Evolutionary conservation across 2,113 vertebrate genomes (phyloP).

Genomic region (Macrotus californicus): DNA sequence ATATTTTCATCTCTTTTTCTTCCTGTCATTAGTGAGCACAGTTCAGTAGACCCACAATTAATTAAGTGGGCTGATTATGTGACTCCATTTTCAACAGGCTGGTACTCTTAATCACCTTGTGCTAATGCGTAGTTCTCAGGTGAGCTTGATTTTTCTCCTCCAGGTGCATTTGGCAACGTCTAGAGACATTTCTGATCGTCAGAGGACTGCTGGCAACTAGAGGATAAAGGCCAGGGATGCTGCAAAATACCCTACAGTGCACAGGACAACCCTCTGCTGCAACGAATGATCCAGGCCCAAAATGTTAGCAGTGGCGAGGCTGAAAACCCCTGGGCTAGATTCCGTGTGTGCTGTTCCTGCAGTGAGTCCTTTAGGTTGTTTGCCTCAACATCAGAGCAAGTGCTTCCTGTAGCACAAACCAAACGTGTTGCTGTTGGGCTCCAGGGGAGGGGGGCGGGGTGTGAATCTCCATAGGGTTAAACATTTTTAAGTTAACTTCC

Average conservation of each 20-base stretch:
- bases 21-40: neutral
- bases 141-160: neutral
- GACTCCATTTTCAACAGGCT: neutral
- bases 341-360: neutral
- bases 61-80: neutral
- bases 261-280: neutral
- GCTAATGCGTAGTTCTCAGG: neutral
- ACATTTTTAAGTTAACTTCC: neutral
- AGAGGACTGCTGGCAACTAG: neutral
- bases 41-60: neutral
- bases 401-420: neutral
- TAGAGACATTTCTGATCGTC: conserved; percentile 5
- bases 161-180: neutral
- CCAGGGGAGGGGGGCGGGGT: neutral
- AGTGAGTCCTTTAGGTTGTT: neutral
- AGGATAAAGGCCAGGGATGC: neutral
- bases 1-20: neutral
- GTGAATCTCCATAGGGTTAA: neutral
- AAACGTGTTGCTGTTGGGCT: neutral
- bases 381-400: neutral
- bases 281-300: neutral
- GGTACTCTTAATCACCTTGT: neutral
- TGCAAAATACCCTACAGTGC: neutral
- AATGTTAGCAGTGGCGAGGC: neutral
- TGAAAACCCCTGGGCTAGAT: neutral